These are phyloP conservation scores for Drosophila parthenogenetica DNA, from an alignment of 2,888 invertebrate species.

Conservation along the genomic window DNA sequence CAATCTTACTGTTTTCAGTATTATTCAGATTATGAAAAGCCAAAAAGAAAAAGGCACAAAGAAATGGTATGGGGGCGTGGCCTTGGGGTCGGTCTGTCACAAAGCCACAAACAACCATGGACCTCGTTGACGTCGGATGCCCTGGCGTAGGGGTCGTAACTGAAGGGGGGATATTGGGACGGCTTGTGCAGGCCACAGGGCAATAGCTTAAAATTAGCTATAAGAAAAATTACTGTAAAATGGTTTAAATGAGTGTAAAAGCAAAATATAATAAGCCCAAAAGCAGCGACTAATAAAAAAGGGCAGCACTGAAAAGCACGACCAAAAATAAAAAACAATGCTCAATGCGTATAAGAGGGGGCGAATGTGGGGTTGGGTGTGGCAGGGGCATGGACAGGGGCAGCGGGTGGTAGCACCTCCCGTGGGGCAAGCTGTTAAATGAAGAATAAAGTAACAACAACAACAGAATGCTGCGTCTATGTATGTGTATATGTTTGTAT, in stretches of 20 bases:
- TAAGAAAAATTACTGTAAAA: slow-evolving; percentile 80
- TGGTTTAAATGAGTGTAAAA: slow-evolving; percentile 79
- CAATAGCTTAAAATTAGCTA: slow-evolving; percentile 80
- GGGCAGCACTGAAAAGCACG: slow-evolving; percentile 38
- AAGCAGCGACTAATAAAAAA: slow-evolving; percentile 69
- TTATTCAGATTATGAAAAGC: slow-evolving; percentile 23
- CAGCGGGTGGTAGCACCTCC: slow-evolving; percentile 56
- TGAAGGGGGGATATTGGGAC: neutral
- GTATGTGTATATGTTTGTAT: slow-evolving; percentile 21
- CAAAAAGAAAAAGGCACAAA: slow-evolving; percentile 18
- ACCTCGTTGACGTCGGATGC: slow-evolving; percentile 9
- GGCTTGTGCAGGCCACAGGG: slow-evolving; percentile 51
- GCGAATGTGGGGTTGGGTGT: neutral
- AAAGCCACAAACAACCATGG: slow-evolving; percentile 24
- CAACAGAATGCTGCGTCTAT: slow-evolving; percentile 12
- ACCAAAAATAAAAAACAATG: slow-evolving; percentile 39
- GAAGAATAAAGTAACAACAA: slow-evolving; percentile 72
- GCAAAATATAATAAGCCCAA: slow-evolving; percentile 76
- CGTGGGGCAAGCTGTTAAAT: slow-evolving; percentile 73
- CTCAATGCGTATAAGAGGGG: slow-evolving; percentile 6
- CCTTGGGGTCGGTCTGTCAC: slow-evolving; percentile 32
- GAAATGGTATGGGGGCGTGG: slow-evolving; percentile 18
- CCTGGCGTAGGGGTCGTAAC: neutral
- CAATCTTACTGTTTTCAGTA: slow-evolving; percentile 2
- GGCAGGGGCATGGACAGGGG: neutral